Conservation (phyloP, 2,113 vertebrate species). For the Dunckerocampus dactyliophorus region DNA sequence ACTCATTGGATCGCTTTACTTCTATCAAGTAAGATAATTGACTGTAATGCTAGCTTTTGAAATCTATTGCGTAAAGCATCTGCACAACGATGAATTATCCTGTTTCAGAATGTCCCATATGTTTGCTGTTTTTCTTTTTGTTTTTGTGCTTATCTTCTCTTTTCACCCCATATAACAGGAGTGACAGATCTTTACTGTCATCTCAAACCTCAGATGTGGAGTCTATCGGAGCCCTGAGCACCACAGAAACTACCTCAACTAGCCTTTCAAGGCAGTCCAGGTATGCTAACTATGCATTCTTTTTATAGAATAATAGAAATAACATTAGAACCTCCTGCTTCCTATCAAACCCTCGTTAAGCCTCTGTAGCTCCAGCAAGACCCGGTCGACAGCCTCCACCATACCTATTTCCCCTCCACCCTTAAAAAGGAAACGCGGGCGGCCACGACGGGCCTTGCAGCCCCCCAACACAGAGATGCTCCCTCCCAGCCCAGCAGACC, state of each 20-base stretch:
- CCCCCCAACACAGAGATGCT: slow-evolving; percentile 85
- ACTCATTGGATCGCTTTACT: slow-evolving; percentile 80
- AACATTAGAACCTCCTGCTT: neutral
- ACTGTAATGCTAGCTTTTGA: neutral
- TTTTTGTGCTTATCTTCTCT: neutral
- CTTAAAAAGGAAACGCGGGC: slow-evolving; percentile 83
- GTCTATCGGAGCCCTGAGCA: slow-evolving; percentile 87
- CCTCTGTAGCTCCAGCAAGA: slow-evolving; percentile 83
- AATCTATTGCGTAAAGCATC: neutral
- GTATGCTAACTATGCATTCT: slow-evolving; percentile 58
- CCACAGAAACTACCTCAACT: slow-evolving; percentile 99
- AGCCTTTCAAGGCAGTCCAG: slow-evolving; percentile 91
- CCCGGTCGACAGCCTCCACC: slow-evolving; percentile 78
- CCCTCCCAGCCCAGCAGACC: slow-evolving; percentile 74
- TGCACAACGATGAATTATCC: neutral
- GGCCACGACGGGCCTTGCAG: slow-evolving; percentile 86
- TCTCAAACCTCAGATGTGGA: slow-evolving; percentile 92
- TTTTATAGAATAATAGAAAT: neutral
- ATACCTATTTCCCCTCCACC: slow-evolving; percentile 83
- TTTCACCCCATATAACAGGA: slow-evolving; percentile 68
- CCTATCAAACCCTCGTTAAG: slow-evolving; percentile 28
- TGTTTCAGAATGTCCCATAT: neutral
- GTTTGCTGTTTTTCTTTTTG: neutral
- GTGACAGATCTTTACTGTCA: slow-evolving; percentile 81
- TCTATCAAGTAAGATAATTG: slow-evolving; percentile 78